These are phyloP conservation scores for Brachypteracias leptosomus DNA, from an alignment of 2,113 vertebrate genomes.

Conservation along the genomic window DNA sequence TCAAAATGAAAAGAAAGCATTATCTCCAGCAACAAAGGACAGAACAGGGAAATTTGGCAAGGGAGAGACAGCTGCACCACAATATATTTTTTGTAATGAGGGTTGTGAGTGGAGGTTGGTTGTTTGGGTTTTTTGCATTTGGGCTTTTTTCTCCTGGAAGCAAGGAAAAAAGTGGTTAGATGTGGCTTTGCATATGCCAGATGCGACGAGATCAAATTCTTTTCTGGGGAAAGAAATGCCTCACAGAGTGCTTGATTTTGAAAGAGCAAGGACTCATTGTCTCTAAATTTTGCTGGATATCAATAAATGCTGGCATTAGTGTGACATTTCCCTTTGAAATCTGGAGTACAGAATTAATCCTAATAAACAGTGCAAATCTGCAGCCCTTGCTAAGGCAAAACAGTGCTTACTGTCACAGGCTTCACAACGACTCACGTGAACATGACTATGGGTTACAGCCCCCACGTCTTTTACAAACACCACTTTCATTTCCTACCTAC, in stretches of 20 bases:
- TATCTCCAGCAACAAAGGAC: not conserved
- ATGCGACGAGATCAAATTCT: constrained; percentile 37
- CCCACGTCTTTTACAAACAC: not conserved
- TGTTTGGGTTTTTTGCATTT: not conserved
- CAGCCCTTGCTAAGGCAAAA: not conserved
- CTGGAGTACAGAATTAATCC: not conserved
- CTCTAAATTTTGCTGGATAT: constrained; percentile 22
- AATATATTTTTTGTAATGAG: constrained; percentile 35
- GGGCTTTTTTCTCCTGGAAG: constrained; percentile 26
- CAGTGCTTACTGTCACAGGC: not conserved
- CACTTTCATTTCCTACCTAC: not conserved
- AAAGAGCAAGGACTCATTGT: constrained; percentile 32
- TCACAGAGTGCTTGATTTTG: constrained; percentile 33
- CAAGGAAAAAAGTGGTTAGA: constrained; percentile 31
- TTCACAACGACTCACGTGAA: not conserved
- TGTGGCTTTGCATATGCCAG: constrained; percentile 43
- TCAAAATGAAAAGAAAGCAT: not conserved
- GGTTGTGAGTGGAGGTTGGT: not conserved
- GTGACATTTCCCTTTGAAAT: constrained; percentile 45
- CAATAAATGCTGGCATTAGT: constrained; percentile 46
- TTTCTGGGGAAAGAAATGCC: constrained; percentile 33
- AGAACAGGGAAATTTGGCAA: not conserved
- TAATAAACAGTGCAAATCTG: not conserved
- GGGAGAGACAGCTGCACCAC: not conserved
- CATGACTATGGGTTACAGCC: not conserved